Percentiles rank a stretch among this genome's conserved stretches.
phyloP scores from a whole-genome alignment of 2,888 invertebrate species.

The Cheilosia soror region DNA sequence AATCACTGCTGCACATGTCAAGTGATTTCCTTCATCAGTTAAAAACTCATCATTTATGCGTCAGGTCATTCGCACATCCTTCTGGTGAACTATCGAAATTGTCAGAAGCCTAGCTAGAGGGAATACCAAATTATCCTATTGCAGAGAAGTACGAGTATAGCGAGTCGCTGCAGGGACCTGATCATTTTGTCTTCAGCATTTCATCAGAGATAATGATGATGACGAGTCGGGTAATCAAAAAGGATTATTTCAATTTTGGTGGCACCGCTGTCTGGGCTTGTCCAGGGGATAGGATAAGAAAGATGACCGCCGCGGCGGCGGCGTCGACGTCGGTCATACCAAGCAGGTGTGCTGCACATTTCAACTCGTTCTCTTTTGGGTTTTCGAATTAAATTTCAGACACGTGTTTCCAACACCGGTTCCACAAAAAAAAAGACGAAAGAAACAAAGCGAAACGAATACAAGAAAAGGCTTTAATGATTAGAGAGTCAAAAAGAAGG shows the following conservation, averaged over 20 bases:
- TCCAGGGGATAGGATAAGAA: neutral
- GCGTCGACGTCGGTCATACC: conserved; percentile 12
- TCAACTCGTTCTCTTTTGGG: conserved; percentile 56
- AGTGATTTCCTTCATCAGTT: conserved; percentile 22
- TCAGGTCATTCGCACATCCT: conserved; percentile 47
- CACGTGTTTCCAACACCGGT: conserved; percentile 60
- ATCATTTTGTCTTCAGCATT: conserved; percentile 65
- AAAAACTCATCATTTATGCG: conserved; percentile 61
- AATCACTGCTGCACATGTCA: conserved; percentile 40
- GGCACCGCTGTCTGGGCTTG: neutral
- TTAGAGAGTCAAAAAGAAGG: conserved; percentile 54
- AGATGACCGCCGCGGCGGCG: neutral
- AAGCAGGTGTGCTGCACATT: conserved; percentile 70
- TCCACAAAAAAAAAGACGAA: conserved; percentile 10
- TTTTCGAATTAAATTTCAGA: conserved; percentile 66
- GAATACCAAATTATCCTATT: conserved; percentile 53
- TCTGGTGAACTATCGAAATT: conserved; percentile 59
- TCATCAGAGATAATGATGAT: conserved; percentile 38
- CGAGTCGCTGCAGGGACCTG: conserved; percentile 26
- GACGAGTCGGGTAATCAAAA: conserved; percentile 61
- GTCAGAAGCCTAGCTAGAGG: conserved; percentile 30
- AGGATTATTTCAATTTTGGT: conserved; percentile 57
- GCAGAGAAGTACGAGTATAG: neutral
- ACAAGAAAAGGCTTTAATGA: conserved; percentile 44
- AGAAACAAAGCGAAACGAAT: neutral